Base-by-base conservation (phyloP, 2,113 vertebrate genomes). In the Perca schrenkii region DNA sequence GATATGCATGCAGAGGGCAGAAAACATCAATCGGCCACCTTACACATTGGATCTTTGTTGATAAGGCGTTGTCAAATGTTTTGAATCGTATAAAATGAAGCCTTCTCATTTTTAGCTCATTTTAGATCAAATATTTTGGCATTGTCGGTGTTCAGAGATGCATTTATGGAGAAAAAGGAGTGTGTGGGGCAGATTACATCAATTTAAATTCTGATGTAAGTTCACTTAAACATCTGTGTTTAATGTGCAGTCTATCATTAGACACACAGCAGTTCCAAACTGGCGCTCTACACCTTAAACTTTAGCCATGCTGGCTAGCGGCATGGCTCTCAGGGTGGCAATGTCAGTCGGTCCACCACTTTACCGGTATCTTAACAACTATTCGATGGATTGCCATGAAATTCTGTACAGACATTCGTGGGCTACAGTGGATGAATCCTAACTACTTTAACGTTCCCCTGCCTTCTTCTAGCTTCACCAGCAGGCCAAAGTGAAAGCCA, bases 21-120 rank as follows among this genome's bases (percentile, higher is more conserved):
- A 85, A 89, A 91, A 94, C 90, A 93, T 94, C 92, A 95, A 90
- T 93, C 72, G 25, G 54, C 79, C 56, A 87, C 89, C 63, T 85
- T 76, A 81, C 80, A 82, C 86, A 40, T 78, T 50, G 70, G 58
- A 78, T 91, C 85, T 92, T 85, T 90, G 88, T 88, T 91, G 77
- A 91, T 90, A 83, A 78, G 58, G 64, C 81, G 77, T 92, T 90
- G 83, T 92, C 86, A 89, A 75, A 84, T 83, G 69, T 74, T 83
- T 92, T 71, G 49, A 73, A 81, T 86, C 17, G 28, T 58, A 76
- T 22, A 46, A 57, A 67, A 61, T 36, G 56, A 67, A 46, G 66
- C 64, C 11, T 79, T 73, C 21, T 25, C 21, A 40, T 40, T 40
- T 40, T 40, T 40, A 75, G 10, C 49, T 83, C 13, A 40, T 46